Percentiles rank a stretch among this genome's conserved stretches.
Evolutionary conservation across 2,113 vertebrate species (phyloP).

Genomic region (Platanista minor): DNA sequence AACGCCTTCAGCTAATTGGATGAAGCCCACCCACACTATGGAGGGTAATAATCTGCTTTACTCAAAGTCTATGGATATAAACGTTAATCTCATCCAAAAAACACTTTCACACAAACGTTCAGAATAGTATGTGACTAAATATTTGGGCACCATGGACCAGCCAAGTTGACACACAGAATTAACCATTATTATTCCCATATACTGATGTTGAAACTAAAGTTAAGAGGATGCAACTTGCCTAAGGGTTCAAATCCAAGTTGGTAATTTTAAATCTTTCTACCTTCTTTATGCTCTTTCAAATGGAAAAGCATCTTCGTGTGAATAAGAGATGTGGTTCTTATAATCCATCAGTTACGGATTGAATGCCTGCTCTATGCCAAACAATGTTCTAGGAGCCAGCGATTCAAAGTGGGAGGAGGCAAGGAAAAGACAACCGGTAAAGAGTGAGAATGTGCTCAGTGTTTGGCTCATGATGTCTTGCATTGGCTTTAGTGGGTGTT

Average conservation of each 20-base stretch:
- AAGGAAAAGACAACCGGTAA: not conserved
- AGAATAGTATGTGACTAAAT: not conserved
- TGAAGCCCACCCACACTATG: not conserved
- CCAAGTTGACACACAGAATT: not conserved
- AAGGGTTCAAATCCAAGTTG: not conserved
- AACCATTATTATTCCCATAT: not conserved
- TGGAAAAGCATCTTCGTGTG: not conserved
- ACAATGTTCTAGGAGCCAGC: not conserved
- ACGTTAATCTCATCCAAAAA: not conserved
- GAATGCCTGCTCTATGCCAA: not conserved
- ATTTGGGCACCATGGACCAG: not conserved
- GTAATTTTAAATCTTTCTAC: not conserved
- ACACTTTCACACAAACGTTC: not conserved
- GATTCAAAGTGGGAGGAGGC: not conserved
- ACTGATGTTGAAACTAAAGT: not conserved
- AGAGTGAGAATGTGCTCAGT: not conserved
- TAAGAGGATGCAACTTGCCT: not conserved
- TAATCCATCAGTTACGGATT: not conserved
- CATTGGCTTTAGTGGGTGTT: not conserved
- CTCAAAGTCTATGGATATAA: not conserved
- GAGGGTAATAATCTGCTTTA: not conserved
- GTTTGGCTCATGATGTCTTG: not conserved
- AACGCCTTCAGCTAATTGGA: not conserved
- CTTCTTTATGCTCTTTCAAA: not conserved
- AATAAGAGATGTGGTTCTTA: not conserved